Evolutionary conservation across 2,797 vertebrate species (phyloP).

Genomic region (Urophycis tenuis): DNA sequence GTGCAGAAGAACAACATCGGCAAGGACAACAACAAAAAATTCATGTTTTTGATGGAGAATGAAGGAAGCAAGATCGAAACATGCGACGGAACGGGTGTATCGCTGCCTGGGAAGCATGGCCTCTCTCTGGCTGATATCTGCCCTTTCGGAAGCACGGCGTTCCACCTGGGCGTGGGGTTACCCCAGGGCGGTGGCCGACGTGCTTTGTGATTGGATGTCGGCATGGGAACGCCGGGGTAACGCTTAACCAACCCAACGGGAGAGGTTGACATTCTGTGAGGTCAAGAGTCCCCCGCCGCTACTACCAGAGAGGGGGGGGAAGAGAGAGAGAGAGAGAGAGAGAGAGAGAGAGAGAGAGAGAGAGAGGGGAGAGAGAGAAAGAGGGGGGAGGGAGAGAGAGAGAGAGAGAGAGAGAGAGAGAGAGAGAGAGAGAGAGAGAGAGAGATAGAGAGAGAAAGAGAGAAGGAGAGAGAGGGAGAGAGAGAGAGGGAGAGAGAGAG

Average conservation of each 20-base stretch:
- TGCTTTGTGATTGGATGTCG: constrained; percentile 13
- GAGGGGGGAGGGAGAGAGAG: no score
- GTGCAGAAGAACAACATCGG: background rate
- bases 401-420: no score
- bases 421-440: no score
- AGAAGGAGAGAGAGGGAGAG: no score
- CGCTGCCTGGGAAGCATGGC: constrained; percentile 16
- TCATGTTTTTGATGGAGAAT: background rate
- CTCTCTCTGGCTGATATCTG: constrained; percentile 8
- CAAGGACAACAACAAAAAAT: background rate
- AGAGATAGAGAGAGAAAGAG: no score
- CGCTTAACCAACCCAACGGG: constrained; percentile 19
- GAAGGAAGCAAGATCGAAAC: constrained; percentile 17
- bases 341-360: constrained; percentile 5
- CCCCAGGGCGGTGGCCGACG: constrained; percentile 18
- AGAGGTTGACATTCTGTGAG: constrained; percentile 56
- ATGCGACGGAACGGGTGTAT: background rate
- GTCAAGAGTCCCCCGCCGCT: constrained; percentile 50
- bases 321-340: no score
- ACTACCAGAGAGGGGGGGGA: background rate
- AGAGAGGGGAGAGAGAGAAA: background rate
- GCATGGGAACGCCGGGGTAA: constrained; percentile 29
- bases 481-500: no score
- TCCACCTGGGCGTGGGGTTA: constrained; percentile 18
- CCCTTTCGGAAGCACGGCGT: background rate